Evolutionary conservation across 2,797 vertebrate genomes (phyloP).

Genomic region (Garrulus glandarius): DNA sequence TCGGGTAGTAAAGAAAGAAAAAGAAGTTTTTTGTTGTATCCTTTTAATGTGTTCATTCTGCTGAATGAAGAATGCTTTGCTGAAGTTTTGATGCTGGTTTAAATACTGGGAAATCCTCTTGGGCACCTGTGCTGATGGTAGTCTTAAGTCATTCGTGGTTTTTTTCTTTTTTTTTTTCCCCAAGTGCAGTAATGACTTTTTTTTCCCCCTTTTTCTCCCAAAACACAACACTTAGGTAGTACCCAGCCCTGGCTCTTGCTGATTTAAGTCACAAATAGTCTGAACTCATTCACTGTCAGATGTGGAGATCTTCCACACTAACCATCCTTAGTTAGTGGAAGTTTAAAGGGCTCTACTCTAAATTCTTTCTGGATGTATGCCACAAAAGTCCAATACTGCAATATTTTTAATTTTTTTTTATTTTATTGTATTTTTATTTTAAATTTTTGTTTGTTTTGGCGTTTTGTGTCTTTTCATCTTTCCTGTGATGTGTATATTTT

Average conservation of each 20-base stretch:
- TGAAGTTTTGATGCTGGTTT: not conserved
- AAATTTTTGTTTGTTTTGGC: not conserved
- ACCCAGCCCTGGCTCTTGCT: not conserved
- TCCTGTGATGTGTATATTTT: not conserved
- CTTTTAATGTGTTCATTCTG: not conserved
- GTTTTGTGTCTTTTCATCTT: not conserved
- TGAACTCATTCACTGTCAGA: not conserved
- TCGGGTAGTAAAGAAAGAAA: not conserved
- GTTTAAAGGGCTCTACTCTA: not conserved
- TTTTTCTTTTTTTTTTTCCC: rapidly evolving
- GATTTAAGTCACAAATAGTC: not conserved
- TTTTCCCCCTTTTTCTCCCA: rapidly evolving
- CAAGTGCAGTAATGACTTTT: not conserved
- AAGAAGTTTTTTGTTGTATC: not conserved
- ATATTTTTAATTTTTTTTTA: not conserved
- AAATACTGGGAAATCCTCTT: not conserved
- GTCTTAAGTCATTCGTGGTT: rapidly evolving
- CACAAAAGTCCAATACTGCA: not conserved
- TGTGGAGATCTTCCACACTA: not conserved
- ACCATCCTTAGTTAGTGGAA: not conserved
- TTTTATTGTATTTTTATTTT: no score
- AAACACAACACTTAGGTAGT: not conserved
- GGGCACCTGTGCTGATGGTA: not conserved
- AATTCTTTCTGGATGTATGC: not conserved
- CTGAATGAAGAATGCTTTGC: not conserved